Evolutionary conservation across 2,888 invertebrate genomes (phyloP), one percentile per base, ranked within the genome.

Genomic region (Andrena camellia): DNA sequence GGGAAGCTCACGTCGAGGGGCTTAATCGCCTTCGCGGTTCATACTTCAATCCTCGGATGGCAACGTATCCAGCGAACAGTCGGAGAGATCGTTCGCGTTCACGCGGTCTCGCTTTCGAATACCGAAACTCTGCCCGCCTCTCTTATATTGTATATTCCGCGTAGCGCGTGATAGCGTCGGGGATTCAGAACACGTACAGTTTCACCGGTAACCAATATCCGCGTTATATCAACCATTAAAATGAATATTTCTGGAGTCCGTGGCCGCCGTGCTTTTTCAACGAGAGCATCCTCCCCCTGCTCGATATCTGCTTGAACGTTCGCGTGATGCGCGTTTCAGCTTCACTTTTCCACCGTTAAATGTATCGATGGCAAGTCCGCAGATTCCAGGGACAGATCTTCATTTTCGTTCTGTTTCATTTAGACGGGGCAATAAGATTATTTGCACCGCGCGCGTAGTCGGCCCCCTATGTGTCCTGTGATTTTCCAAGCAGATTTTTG

Each of bases 141-240:
- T 81, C 73, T 83, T 81, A 76, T 76, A 77, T 67, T 70, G 80
- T 76, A 72, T 79, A 78, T 85, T 78, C 77, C 60, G 31, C 8
- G n/a, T 26, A 31, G 78, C 76, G 76, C 87, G 83, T 81, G 87
- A 76, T 67, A 26, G 52, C 60, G 31, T 48, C 52, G 67, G 69
- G 57, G 35, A 91, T 89, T 88, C 90, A 26, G 66, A 59, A 84
- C 91, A 92, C 91, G 91, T 90, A 89, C 83, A 84, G 86, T 86
- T 87, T 86, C 88, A 85, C 74, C 78, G 83, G 89, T 89, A 90
- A 90, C 89, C 91, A 86, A 91, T 90, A 91, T 85, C 86, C 83
- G 72, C 85, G 89, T 89, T 91, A 88, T 88, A 89, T 92, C 91
- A 90, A 89, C 89, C 90, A 91, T 91, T 89, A 90, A 89, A 92